phyloP scores from a whole-genome alignment of 2,113 vertebrate species.

The Esox niger region DNA sequence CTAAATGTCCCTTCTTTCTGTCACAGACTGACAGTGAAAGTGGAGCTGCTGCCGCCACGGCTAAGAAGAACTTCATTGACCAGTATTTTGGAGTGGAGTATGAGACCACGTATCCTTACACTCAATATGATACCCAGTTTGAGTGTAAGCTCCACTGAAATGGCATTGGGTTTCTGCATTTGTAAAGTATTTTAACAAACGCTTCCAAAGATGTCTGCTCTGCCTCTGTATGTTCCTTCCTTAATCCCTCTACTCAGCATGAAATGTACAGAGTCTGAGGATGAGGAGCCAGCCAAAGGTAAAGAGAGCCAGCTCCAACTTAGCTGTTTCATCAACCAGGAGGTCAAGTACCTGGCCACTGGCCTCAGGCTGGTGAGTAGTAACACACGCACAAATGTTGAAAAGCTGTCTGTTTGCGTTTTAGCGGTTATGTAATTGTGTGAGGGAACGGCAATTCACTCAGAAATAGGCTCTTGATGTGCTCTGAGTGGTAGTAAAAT shows the following conservation, averaged over 20 bases:
- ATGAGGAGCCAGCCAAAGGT: slow-evolving; percentile 93
- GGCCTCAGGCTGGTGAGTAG: slow-evolving; percentile 92
- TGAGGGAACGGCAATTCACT: no score
- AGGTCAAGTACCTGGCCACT: slow-evolving; percentile 98
- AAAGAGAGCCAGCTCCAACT: slow-evolving; percentile 95
- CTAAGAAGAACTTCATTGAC: slow-evolving; percentile 97
- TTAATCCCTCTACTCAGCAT: slow-evolving; percentile 80
- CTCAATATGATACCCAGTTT: no score
- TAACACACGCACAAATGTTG: background rate
- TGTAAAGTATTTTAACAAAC: background rate
- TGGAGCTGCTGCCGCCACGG: slow-evolving; percentile 69
- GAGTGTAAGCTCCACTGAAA: no score
- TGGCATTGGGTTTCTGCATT: no score
- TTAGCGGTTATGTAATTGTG: no score
- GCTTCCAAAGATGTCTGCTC: background rate
- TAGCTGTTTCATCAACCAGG: slow-evolving; percentile 98
- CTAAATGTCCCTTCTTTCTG: background rate
- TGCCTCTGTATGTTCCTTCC: slow-evolving; percentile 16
- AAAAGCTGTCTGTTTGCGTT: no score
- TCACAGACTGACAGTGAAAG: slow-evolving; percentile 64
- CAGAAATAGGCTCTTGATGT: no score
- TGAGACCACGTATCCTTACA: slow-evolving; percentile 94
- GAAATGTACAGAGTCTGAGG: slow-evolving; percentile 97
- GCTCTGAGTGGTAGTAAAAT: no score
- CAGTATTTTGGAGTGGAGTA: slow-evolving; percentile 97